Base-by-base conservation (phyloP, 2,888 invertebrate genomes). In the Drosophila affinis region DNA sequence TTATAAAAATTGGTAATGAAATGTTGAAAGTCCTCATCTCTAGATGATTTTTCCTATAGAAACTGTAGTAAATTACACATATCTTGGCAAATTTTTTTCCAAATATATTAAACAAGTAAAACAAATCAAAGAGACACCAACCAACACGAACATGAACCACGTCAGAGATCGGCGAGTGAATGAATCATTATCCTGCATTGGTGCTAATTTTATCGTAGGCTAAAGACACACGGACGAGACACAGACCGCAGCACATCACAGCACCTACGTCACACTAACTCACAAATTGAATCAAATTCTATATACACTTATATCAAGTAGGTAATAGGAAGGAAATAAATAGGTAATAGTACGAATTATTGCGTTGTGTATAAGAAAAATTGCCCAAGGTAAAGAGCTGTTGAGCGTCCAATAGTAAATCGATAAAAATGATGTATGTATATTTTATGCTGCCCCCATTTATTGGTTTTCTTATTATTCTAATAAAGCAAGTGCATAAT, bases 181-280 rank as follows among this genome's bases (percentile, higher is more conserved):
- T 55, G 10, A 70, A 54, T 55, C 47, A 73, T 73, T 76, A 78
- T 75, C 65, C 67, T 82, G 82, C 82, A 82, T 82, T 82, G 82
- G 82, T 82, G 82, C 82, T 82, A 85, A 85, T 82, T 82, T 79
- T 79, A 79, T 74, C 64, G 75, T 85, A 82, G 80, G 72, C 70
- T 78, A 59, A 72, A 62, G 24, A n/a, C 21, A 51, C 21, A 10
- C 9, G 39, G 32, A 52, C 32, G 12, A 53, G 21, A 56, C 9
- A 45, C 24, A 53, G 24, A 55, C 14, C 29, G 61, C 51, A n/a
- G 63, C 64, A 72, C 52, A 21, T 49, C 53, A 32, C 52, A 46
- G 14, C 54, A 39, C 48, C 39, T 55, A 68, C 27, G 39, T 51
- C 68, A 57, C 53, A 47, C 53, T 29, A 44, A 51, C 60, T 46